Conservation (phyloP, 2,113 vertebrate species). For the Pristiophorus japonicus region DNA sequence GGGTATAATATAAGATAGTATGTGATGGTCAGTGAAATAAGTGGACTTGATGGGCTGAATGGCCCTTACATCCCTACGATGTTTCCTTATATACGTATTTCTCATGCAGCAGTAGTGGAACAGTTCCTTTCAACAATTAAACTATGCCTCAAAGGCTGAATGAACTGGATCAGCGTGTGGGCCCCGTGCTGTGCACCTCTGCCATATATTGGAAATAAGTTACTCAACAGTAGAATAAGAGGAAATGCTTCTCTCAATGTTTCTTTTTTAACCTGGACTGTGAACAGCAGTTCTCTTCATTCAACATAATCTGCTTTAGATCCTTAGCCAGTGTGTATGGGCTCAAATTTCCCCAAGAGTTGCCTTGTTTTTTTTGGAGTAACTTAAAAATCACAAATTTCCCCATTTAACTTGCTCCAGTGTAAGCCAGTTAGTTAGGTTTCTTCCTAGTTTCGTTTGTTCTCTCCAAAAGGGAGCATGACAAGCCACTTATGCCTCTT, state of each 20-base stretch:
- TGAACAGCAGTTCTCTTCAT: neutral
- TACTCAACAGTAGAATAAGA: neutral
- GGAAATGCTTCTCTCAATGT: neutral
- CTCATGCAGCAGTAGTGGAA: conserved; percentile 9
- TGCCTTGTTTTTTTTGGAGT: too few relatives aligned
- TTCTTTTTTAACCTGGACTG: neutral
- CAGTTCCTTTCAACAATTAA: neutral
- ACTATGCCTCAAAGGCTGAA: conserved; percentile 1
- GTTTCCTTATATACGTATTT: neutral
- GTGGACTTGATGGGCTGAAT: neutral
- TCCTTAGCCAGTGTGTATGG: neutral
- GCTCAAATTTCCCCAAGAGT: too few relatives aligned
- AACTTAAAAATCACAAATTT: too few relatives aligned
- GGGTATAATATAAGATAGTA: neutral
- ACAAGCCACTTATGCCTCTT: too few relatives aligned
- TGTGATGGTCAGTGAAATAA: neutral
- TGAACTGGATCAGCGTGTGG: neutral
- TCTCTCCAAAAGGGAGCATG: too few relatives aligned
- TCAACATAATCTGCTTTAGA: neutral
- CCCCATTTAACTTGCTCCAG: too few relatives aligned
- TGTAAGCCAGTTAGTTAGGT: too few relatives aligned
- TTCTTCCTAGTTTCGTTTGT: too few relatives aligned
- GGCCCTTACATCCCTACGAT: neutral
- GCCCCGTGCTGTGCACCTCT: neutral
- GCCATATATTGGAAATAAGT: conserved; percentile 12